Percentiles rank a stretch among this genome's conserved stretches.
Evolutionary conservation across 2,113 vertebrate genomes (phyloP).

Genomic region (Cottus gobio): DNA sequence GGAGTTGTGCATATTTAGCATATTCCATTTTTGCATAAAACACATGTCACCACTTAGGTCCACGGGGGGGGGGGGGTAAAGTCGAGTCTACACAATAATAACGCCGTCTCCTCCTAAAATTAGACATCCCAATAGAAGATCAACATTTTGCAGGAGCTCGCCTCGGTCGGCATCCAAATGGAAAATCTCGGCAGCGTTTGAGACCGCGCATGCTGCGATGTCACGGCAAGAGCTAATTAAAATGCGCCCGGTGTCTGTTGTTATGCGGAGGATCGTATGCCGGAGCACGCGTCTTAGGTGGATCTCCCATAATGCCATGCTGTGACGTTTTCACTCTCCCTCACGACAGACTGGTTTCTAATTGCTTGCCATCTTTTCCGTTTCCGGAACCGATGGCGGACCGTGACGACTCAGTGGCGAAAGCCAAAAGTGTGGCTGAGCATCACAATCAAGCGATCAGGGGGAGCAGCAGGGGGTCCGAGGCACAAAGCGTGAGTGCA

Average conservation of each 20-base stretch:
- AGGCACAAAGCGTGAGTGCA: conserved; percentile 50
- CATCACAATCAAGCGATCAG: conserved; percentile 75
- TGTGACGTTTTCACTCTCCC: conserved; percentile 69
- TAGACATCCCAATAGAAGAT: conserved; percentile 44
- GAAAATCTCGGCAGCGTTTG: conserved; percentile 60
- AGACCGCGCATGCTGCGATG: conserved; percentile 61
- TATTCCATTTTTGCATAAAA: conserved; percentile 2
- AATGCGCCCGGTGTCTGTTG: conserved; percentile 71
- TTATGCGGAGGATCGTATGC: conserved; percentile 77
- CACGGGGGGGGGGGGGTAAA: conserved; percentile 1
- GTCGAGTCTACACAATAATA: conserved; percentile 28
- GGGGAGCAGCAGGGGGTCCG: conserved; percentile 40
- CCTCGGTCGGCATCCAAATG: conserved; percentile 54
- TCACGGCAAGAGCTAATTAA: conserved; percentile 74
- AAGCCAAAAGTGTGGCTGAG: conserved; percentile 74
- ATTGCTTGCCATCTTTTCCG: conserved; percentile 71
- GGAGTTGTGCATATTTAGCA: background rate
- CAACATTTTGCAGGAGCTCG: conserved; percentile 59
- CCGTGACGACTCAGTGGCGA: conserved; percentile 52
- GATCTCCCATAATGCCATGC: conserved; percentile 73
- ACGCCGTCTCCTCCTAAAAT: conserved; percentile 28
- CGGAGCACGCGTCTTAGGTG: conserved; percentile 73
- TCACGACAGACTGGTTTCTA: conserved; percentile 65
- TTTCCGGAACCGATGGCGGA: conserved; percentile 47
- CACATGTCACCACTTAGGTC: conserved; percentile 34